phyloP scores from a whole-genome alignment of 1,140 invertebrate genomes.

The Scaptodrosophila lebanonensis region DNA sequence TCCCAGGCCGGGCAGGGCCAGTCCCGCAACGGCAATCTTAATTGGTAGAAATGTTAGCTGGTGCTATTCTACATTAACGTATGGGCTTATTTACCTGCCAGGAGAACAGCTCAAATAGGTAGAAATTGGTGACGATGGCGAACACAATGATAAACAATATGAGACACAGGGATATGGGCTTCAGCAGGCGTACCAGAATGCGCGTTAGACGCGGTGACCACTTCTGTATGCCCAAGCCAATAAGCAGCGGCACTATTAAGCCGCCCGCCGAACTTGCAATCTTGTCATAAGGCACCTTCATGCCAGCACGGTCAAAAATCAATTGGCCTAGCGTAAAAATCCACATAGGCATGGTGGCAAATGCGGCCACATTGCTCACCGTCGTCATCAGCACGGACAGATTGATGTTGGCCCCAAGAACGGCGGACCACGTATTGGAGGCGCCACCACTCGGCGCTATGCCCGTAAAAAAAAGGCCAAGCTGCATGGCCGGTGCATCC shows the following conservation, averaged over 20 bases:
- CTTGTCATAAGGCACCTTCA: constrained; percentile 88
- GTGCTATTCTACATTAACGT: too few relatives aligned
- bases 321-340: constrained; percentile 92
- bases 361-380: constrained; percentile 89
- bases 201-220: constrained; percentile 83
- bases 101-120: constrained; percentile 93
- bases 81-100: too few relatives aligned
- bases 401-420: constrained; percentile 92
- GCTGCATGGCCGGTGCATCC: constrained; percentile 82
- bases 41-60: background rate
- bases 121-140: constrained; percentile 93
- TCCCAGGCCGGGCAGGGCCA: constrained; percentile 91
- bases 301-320: constrained; percentile 84
- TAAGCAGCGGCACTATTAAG: constrained; percentile 88
- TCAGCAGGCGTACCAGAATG: constrained; percentile 87
- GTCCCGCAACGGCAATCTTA: constrained; percentile 88
- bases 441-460: constrained; percentile 94
- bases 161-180: constrained; percentile 89
- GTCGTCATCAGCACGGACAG: constrained; percentile 96
- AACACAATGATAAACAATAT: constrained; percentile 95
- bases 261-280: constrained; percentile 87
- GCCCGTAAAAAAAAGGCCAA: constrained; percentile 95
- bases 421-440: constrained; percentile 96
- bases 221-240: constrained; percentile 87
- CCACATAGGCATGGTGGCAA: constrained; percentile 97